Percentiles rank a stretch among this genome's conserved stretches.
Evolutionary conservation across 2,888 invertebrate genomes (phyloP).

Genomic region (Sabatieria punctata): DNA sequence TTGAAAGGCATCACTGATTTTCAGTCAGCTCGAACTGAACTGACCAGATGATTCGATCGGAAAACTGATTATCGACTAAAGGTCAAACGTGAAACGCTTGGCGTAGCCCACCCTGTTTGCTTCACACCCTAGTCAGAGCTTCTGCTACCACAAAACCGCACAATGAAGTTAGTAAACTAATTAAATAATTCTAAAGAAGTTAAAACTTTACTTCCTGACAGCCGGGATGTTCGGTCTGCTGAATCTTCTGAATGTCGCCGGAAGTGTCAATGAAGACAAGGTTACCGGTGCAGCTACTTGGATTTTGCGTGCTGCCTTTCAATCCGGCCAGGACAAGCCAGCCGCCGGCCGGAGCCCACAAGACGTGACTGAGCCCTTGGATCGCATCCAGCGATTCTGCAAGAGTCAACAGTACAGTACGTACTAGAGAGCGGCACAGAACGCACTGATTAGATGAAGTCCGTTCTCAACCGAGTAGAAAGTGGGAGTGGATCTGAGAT

Average conservation of each 20-base stretch:
- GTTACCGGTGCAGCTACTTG: conserved; percentile 18
- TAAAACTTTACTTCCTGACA: too few relatives aligned
- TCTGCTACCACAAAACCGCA: too few relatives aligned
- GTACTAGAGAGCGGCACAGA: background rate
- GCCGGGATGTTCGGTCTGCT: too few relatives aligned
- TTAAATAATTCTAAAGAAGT: too few relatives aligned
- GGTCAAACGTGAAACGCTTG: too few relatives aligned
- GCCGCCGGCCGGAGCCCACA: conserved; percentile 63
- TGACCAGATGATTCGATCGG: too few relatives aligned
- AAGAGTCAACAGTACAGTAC: conserved; percentile 12
- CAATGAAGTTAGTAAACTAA: too few relatives aligned
- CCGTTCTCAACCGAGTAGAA: background rate
- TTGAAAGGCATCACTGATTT: too few relatives aligned
- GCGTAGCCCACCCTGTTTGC: too few relatives aligned
- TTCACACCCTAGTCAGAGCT: too few relatives aligned
- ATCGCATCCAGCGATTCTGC: conserved; percentile 51
- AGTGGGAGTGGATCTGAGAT: conserved; percentile 13
- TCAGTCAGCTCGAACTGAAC: too few relatives aligned
- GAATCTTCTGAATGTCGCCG: conserved; percentile 39
- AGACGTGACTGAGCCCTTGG: conserved; percentile 58
- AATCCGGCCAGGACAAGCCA: conserved; percentile 34
- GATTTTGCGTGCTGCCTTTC: conserved; percentile 5
- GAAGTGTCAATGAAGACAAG: conserved; percentile 26
- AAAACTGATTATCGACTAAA: too few relatives aligned
- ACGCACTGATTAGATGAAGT: background rate